Evolutionary conservation across 2,113 vertebrate genomes (phyloP).

Genomic region (Capreolus pygargus): DNA sequence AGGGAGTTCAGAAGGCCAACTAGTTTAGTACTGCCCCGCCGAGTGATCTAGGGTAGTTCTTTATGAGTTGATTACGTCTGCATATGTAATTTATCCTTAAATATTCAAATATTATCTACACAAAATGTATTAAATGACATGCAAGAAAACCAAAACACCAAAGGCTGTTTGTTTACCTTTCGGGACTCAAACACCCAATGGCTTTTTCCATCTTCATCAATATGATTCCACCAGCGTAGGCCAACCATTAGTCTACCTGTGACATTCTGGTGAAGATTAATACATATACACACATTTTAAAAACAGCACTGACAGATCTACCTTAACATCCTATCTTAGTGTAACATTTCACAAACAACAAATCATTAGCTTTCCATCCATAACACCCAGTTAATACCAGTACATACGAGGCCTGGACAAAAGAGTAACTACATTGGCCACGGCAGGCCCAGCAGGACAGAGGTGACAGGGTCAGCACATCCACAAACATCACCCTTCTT

Average conservation of each 20-base stretch:
- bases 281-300: background rate
- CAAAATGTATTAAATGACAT: background rate
- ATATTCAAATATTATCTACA: background rate
- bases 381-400: background rate
- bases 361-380: background rate
- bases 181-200: conserved; percentile 96
- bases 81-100: background rate
- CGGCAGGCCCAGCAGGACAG: background rate
- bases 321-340: background rate
- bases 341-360: background rate
- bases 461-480: background rate
- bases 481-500: background rate
- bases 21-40: background rate
- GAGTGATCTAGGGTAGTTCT: background rate
- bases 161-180: conserved; percentile 83
- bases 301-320: background rate
- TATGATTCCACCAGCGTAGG: conserved; percentile 97
- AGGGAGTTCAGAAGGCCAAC: background rate
- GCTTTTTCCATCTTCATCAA: conserved; percentile 94
- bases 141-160: background rate
- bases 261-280: conserved; percentile 86
- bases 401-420: background rate
- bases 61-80: background rate
- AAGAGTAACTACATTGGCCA: background rate
- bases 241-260: conserved; percentile 95